Evolutionary conservation across 2,888 invertebrate genomes (phyloP), one percentile per base, ranked within the genome.

Genomic region (Neoitamus cyanurus): DNA sequence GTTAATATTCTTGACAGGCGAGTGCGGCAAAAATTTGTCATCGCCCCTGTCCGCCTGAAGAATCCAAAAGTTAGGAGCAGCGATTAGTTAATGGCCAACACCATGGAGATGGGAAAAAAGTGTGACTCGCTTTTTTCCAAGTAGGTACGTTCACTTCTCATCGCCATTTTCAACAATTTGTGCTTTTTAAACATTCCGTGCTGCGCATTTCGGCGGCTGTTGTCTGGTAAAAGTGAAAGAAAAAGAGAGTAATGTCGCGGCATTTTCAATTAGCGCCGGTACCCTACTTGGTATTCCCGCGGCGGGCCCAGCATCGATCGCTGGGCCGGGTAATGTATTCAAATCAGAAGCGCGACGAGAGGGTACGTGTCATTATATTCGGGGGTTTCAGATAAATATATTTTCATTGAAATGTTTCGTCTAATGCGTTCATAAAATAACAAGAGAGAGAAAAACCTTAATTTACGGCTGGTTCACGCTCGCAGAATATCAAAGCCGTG

Each of bases 391-490:
- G 83, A 42, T 83, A 83, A 83, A 70, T 70, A 69, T 42, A 70
- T 83, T 83, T 83, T 83, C 83, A 83, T 83, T 70, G 83, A 83
- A 83, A 83, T 83, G 83, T 83, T 83, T 58, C 77, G 68, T 80
- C 80, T 80, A 80, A 80, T 80, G 68, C 68, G 68, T 48, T 58
- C 48, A 80, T 80, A 80, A 80, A 80, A 48, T 80, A 58, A 48
- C 80, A 68, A 48, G 68, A 68, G 80, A 34, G 58, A 31, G 80
- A 68, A 68, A 80, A 31, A 48, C 58, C 80, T 80, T 80, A 80
- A 80, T 80, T 80, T 80, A 68, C 80, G 80, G 68, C 34, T 58
- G 48, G 31, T 80, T 80, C 80, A 80, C 68, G 68, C 58, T 20
- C 30, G 34, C 68, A 20, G 80, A 80, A 80, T 80, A 58, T 80